phyloP scores from a whole-genome alignment of 2,113 vertebrate species.

The Rissa tridactyla region DNA sequence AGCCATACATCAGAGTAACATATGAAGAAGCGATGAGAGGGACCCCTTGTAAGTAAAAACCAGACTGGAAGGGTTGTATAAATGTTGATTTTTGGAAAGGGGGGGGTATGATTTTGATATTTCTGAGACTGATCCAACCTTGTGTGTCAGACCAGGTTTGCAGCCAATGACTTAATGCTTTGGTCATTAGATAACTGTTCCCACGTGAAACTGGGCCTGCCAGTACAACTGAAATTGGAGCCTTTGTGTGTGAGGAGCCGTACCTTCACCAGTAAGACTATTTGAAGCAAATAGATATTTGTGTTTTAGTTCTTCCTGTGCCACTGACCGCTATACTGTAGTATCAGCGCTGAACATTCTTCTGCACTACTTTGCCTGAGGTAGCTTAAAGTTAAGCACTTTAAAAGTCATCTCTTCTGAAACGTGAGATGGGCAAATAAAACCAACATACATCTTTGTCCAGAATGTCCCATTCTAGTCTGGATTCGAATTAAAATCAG shows the following conservation, averaged over 20 bases:
- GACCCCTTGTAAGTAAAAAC: conserved; percentile 83
- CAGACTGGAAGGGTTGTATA: background rate
- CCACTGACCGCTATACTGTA: background rate
- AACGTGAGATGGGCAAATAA: background rate
- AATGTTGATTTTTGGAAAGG: background rate
- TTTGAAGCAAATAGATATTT: background rate
- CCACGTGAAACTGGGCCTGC: background rate
- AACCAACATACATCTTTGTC: background rate
- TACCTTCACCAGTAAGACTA: background rate
- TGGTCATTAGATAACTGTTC: background rate
- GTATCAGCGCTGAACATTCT: background rate
- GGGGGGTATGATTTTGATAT: background rate
- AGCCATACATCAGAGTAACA: conserved; percentile 85
- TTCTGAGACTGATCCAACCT: background rate
- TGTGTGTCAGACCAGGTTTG: background rate
- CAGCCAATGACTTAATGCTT: background rate
- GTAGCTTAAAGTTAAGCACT: background rate
- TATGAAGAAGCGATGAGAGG: conserved; percentile 89
- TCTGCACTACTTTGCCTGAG: background rate
- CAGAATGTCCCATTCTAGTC: background rate
- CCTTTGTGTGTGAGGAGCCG: background rate
- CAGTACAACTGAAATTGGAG: background rate
- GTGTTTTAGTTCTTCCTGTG: background rate
- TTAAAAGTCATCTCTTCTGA: background rate
- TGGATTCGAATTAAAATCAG: background rate